Conservation (phyloP, 2,797 vertebrate species). For the Acridotheres tristis region DNA sequence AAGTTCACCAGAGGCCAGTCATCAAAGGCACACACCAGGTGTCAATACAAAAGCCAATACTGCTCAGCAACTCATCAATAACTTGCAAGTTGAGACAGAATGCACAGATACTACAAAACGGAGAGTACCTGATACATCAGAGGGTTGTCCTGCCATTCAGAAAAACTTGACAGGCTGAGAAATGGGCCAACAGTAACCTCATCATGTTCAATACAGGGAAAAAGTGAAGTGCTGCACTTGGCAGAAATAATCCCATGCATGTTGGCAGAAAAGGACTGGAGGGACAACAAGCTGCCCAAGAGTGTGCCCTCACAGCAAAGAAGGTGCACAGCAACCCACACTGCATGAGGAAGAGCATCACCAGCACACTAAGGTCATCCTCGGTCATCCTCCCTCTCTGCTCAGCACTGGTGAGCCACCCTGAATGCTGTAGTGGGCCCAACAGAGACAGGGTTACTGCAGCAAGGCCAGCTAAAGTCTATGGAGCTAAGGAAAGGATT, state of each 20-base stretch:
- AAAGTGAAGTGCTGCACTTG: neutral
- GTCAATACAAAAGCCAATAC: neutral
- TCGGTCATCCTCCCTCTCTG: neutral
- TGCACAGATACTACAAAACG: neutral
- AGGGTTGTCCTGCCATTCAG: neutral
- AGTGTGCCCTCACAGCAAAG: neutral
- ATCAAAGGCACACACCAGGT: neutral
- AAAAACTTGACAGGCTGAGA: neutral
- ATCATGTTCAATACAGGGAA: neutral
- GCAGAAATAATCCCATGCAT: neutral
- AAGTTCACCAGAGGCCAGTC: neutral
- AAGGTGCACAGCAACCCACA: fast-evolving
- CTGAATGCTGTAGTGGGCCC: neutral
- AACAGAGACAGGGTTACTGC: neutral
- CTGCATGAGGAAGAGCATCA: neutral
- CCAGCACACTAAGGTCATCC: neutral
- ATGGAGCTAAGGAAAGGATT: neutral
- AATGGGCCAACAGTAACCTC: neutral
- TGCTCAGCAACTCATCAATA: neutral
- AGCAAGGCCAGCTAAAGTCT: neutral
- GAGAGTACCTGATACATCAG: neutral
- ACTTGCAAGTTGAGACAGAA: neutral
- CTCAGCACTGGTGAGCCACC: neutral
- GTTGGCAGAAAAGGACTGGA: neutral
- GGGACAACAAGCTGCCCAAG: fast-evolving